Conservation (phyloP, 2,797 vertebrate species). For the Vultur gryphus region DNA sequence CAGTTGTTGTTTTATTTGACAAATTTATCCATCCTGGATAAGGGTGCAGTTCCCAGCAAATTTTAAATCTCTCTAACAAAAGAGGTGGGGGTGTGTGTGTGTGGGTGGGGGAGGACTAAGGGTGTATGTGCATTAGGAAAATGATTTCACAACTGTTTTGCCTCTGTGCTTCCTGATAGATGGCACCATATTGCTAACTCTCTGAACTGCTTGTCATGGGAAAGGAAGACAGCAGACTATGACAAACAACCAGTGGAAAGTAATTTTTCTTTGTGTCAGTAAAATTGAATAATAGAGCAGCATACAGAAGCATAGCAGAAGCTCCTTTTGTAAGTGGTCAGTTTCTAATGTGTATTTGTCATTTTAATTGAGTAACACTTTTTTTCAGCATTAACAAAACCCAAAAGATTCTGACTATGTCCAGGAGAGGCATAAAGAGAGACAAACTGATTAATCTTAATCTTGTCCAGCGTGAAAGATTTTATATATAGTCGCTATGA, state of each 20-base stretch:
- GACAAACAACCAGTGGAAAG: slow-evolving; percentile 11
- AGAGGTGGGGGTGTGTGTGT: not conserved
- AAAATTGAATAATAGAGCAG: slow-evolving; percentile 20
- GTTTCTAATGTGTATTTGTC: slow-evolving; percentile 34
- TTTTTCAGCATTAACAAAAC: not conserved
- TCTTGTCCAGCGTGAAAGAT: slow-evolving; percentile 6
- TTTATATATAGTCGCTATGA: not conserved
- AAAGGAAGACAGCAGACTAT: slow-evolving; percentile 6
- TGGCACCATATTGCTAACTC: slow-evolving; percentile 5
- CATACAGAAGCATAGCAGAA: not conserved
- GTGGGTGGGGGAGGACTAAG: not conserved
- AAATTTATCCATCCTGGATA: not conserved
- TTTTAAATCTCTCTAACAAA: not conserved
- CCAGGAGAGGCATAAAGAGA: not conserved
- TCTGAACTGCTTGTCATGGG: not conserved
- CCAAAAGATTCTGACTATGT: not conserved
- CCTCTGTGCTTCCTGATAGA: slow-evolving; percentile 14
- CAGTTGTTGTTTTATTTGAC: not conserved
- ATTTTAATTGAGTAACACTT: slow-evolving; percentile 31
- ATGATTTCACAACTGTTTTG: not conserved
- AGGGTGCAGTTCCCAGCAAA: not conserved
- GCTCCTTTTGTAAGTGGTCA: slow-evolving; percentile 16
- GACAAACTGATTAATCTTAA: slow-evolving; percentile 20
- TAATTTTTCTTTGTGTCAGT: slow-evolving; percentile 54
- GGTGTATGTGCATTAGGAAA: not conserved